These are phyloP conservation scores for Myotis lucifugus DNA, from an alignment of 2,113 vertebrate species.

Conservation along the genomic window DNA sequence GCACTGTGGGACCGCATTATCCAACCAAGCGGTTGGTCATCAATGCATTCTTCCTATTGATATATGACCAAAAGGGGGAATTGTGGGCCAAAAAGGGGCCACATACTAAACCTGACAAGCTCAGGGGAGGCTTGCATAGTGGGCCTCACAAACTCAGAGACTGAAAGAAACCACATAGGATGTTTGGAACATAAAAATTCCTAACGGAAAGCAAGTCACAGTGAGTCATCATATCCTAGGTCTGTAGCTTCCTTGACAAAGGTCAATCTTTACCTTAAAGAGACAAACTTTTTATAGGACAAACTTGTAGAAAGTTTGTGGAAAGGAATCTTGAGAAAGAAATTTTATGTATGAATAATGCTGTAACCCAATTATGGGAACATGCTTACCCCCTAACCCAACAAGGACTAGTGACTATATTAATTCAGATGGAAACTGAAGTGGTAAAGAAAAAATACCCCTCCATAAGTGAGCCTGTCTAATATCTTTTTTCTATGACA, in stretches of 20 bases:
- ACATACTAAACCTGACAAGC: not conserved
- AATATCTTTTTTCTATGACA: not conserved
- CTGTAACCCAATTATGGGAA: not conserved
- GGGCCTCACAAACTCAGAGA: not conserved
- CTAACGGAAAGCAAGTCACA: not conserved
- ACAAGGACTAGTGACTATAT: not conserved
- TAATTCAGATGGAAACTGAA: not conserved
- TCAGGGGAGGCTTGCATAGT: not conserved
- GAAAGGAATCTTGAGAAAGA: not conserved
- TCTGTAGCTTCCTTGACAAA: not conserved
- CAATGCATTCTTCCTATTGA: not conserved
- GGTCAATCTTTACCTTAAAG: not conserved
- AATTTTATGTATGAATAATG: not conserved
- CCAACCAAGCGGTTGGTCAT: not conserved
- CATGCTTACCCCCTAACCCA: not conserved
- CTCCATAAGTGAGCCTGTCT: not conserved
- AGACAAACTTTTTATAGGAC: not conserved
- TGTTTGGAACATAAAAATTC: not conserved
- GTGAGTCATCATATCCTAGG: not conserved
- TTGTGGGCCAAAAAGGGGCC: not conserved
- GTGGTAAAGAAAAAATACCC: not conserved
- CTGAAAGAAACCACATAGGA: not conserved
- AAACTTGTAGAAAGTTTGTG: not conserved
- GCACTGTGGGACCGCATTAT: not conserved
- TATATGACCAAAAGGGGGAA: not conserved